Evolutionary conservation across 2,888 invertebrate species (phyloP).

Genomic region (Phragmatobia fuliginosa): DNA sequence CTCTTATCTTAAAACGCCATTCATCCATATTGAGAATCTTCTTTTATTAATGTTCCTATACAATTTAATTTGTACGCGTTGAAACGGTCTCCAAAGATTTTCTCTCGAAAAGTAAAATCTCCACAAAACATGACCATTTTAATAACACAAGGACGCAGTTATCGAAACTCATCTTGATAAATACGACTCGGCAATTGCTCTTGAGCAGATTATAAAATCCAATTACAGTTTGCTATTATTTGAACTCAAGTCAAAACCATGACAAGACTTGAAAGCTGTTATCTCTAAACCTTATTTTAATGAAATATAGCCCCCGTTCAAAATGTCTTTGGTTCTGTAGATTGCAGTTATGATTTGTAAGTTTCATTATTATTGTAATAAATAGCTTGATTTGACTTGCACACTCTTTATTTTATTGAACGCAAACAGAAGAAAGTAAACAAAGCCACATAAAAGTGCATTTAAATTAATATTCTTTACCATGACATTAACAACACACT

Average conservation of each 20-base stretch:
- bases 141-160: slow-evolving; percentile 10
- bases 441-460: background rate
- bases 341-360: background rate
- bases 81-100: slow-evolving; percentile 2
- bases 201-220: slow-evolving; percentile 25
- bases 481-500: background rate
- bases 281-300: slow-evolving; percentile 22
- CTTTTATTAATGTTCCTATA: slow-evolving; percentile 13
- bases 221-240: slow-evolving; percentile 24
- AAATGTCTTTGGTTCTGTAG: background rate
- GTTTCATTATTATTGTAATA: background rate
- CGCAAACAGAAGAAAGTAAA: background rate
- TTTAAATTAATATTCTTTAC: slow-evolving; percentile 1
- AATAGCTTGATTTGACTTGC: background rate
- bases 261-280: slow-evolving; percentile 9
- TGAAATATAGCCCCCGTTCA: slow-evolving; percentile 5
- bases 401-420: no score
- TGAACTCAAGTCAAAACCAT: slow-evolving; percentile 22
- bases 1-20: slow-evolving; percentile 6
- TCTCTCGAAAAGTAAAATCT: background rate
- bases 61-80: background rate
- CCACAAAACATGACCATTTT: slow-evolving; percentile 7
- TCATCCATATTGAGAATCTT: slow-evolving; percentile 27
- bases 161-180: slow-evolving; percentile 23
- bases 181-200: slow-evolving; percentile 21